Percentiles rank a stretch among this genome's conserved stretches.
Conservation (phyloP, 2,888 invertebrate genomes). For the Plagodis dolabraria region DNA sequence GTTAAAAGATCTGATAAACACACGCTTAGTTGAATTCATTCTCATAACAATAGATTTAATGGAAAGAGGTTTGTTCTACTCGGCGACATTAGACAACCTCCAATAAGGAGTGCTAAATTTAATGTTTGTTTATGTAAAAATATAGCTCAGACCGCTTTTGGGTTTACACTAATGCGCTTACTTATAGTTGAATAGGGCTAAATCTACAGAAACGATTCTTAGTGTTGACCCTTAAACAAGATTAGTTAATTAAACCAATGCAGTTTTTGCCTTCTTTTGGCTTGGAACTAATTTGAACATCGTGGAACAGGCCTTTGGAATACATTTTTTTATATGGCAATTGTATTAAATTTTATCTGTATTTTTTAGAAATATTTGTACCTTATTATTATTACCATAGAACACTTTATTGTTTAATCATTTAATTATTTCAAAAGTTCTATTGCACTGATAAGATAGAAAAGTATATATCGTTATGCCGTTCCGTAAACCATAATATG, state of each 20-base stretch:
- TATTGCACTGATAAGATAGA: not conserved
- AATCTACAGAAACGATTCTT: constrained; percentile 4
- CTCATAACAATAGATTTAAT: constrained; percentile 16
- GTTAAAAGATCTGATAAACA: constrained; percentile 30
- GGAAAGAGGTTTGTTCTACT: constrained; percentile 26
- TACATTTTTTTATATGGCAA: too few relatives aligned
- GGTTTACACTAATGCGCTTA: constrained; percentile 48
- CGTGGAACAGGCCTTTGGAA: too few relatives aligned
- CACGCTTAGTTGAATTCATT: constrained; percentile 6
- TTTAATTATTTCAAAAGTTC: constrained; percentile 9
- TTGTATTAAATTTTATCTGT: constrained; percentile 1
- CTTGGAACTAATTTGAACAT: too few relatives aligned
- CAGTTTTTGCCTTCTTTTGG: too few relatives aligned
- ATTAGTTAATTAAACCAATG: too few relatives aligned
- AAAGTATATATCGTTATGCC: too few relatives aligned
- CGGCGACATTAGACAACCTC: constrained; percentile 40
- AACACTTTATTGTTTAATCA: not conserved
- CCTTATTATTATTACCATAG: constrained; percentile 5
- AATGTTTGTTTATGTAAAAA: constrained; percentile 38
- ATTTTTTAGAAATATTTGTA: constrained; percentile 9
- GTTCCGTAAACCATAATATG: too few relatives aligned
- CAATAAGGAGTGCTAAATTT: constrained; percentile 40
- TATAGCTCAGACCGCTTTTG: constrained; percentile 52
- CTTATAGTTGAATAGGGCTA: constrained; percentile 42
- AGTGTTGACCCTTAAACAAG: not conserved